Percentiles rank a stretch among this genome's conserved stretches.
These are phyloP conservation scores for Salvator merianae DNA, from an alignment of 2,113 vertebrate species.

Conservation along the genomic window DNA sequence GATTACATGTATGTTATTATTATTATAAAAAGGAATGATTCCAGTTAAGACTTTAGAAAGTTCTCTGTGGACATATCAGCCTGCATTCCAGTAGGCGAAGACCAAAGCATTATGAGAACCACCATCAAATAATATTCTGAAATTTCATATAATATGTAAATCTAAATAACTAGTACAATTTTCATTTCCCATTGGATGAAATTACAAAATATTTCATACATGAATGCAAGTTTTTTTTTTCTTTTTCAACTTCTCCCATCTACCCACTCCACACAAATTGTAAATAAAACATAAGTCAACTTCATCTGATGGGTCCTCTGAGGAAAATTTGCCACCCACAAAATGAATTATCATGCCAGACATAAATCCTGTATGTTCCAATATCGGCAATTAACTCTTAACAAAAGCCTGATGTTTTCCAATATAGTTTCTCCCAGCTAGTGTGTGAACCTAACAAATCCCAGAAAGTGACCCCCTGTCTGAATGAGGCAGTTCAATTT, in stretches of 20 bases:
- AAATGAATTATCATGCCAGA: slow-evolving; percentile 1
- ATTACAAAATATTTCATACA: background rate
- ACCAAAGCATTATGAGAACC: background rate
- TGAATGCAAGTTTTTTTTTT: background rate
- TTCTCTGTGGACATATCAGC: background rate
- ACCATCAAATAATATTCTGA: background rate
- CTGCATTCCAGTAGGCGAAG: background rate
- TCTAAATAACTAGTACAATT: background rate
- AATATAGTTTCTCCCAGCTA: background rate
- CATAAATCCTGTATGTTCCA: background rate
- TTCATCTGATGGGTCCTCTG: background rate
- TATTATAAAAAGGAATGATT: background rate
- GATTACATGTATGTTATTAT: no score
- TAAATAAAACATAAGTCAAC: background rate
- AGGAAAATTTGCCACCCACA: slow-evolving; percentile 22
- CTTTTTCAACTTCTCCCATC: background rate
- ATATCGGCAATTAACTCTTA: slow-evolving; percentile 9
- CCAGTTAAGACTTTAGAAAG: no score
- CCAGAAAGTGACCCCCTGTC: background rate
- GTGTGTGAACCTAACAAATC: background rate
- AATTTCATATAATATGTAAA: background rate
- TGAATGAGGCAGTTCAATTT: background rate
- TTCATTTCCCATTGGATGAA: background rate
- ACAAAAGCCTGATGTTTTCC: slow-evolving; percentile 23
- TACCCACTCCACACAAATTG: background rate